phyloP scores from a whole-genome alignment of 2,888 invertebrate genomes.

The Philaethria dido region DNA sequence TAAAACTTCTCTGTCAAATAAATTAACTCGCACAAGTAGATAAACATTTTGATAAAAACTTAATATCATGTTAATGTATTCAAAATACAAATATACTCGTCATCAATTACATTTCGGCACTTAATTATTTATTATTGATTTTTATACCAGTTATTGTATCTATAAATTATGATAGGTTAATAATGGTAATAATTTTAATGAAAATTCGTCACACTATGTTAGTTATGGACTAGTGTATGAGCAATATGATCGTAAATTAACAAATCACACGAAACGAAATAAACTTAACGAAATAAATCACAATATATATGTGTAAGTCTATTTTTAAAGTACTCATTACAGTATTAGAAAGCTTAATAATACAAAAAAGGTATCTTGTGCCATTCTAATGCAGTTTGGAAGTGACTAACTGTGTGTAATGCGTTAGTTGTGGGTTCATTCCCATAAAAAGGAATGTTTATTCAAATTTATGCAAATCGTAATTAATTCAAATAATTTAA shows the following conservation, averaged over 20 bases:
- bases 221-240: conserved; percentile 5
- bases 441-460: too few relatives aligned
- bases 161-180: conserved; percentile 37
- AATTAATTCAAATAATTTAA: too few relatives aligned
- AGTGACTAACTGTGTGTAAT: too few relatives aligned
- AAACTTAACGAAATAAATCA: too few relatives aligned
- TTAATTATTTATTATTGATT: conserved; percentile 44
- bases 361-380: too few relatives aligned
- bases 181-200: conserved; percentile 36
- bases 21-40: conserved; percentile 24
- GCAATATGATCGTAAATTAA: conserved; percentile 14
- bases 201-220: conserved; percentile 32
- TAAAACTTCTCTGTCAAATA: conserved; percentile 21
- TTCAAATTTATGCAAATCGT: too few relatives aligned
- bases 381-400: too few relatives aligned
- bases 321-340: not conserved
- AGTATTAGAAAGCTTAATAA: too few relatives aligned
- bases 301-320: not conserved
- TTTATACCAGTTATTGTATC: conserved; percentile 32
- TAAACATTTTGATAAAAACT: conserved; percentile 27
- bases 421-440: too few relatives aligned
- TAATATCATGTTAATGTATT: conserved; percentile 38
- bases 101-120: conserved; percentile 42
- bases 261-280: too few relatives aligned
- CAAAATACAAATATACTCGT: conserved; percentile 37